A percentile compares a stretch with the other conserved stretches of the same genome.
Evolutionary conservation across 2,888 invertebrate species (phyloP).

Genomic region (Nymphalis polychloros): DNA sequence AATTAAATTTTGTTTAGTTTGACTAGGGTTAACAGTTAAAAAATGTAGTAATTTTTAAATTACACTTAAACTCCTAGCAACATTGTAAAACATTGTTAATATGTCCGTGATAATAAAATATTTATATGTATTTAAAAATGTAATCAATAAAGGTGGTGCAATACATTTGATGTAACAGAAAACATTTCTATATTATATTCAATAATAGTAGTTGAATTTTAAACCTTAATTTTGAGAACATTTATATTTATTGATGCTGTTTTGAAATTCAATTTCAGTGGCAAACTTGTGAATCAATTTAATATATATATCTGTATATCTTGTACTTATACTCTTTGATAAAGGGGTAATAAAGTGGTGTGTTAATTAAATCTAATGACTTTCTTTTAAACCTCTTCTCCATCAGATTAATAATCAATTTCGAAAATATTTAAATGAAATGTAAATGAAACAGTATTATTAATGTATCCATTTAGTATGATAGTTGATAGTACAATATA

Average conservation of each 20-base stretch:
- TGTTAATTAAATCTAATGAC: not conserved
- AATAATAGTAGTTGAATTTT: not conserved
- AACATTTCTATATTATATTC: not conserved
- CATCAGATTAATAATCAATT: no score
- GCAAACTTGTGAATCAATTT: not conserved
- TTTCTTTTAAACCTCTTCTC: no score
- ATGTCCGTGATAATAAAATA: conserved; percentile 2
- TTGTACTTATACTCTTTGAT: not conserved
- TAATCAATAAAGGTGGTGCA: conserved; percentile 4
- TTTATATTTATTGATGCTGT: not conserved
- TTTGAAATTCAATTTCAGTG: conserved; percentile 8
- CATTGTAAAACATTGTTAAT: conserved; percentile 1
- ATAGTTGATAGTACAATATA: no score
- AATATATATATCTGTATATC: not conserved
- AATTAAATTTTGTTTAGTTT: conserved; percentile 8
- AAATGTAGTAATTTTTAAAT: not conserved
- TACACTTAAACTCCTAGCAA: not conserved
- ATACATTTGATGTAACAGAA: conserved; percentile 8
- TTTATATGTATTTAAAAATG: not conserved
- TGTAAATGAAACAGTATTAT: no score
- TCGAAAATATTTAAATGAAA: no score
- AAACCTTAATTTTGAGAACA: not conserved
- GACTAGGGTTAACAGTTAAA: conserved; percentile 12
- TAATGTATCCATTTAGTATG: no score
- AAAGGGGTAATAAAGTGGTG: not conserved